Conservation (phyloP, 92 coral and sea anemone genomes). For the Nematostella vectensis region DNA sequence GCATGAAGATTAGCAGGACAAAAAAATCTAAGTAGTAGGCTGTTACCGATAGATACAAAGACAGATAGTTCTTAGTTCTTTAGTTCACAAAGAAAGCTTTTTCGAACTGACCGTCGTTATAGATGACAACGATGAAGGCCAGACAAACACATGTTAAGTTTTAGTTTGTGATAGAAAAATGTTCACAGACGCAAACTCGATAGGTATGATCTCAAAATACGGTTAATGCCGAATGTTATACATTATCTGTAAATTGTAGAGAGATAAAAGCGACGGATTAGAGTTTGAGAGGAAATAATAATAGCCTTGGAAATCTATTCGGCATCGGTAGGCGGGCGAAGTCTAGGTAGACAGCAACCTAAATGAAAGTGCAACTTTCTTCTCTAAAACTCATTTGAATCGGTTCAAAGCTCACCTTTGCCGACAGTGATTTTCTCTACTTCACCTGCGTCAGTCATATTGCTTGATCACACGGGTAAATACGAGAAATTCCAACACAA, state of each 20-base stretch:
- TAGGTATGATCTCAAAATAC: too few species aligned
- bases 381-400: too few species aligned
- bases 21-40: background rate
- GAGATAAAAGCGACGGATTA: background rate
- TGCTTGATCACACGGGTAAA: background rate
- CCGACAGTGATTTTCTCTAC: conserved; percentile 47
- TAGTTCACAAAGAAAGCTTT: too few species aligned
- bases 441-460: conserved; percentile 61
- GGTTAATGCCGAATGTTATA: too few species aligned
- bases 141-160: background rate
- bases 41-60: background rate
- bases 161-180: too few species aligned
- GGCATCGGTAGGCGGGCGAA: background rate
- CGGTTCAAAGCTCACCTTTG: conserved; percentile 45
- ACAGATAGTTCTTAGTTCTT: too few species aligned
- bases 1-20: too few species aligned
- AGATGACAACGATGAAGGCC: background rate
- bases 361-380: background rate
- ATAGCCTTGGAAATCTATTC: background rate
- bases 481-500: conserved; percentile 20
- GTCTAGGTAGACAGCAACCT: background rate
- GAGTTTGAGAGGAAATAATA: background rate
- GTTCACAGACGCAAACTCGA: too few species aligned
- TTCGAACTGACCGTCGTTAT: too few species aligned
- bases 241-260: too few species aligned